These are phyloP conservation scores for Alcedo quadribrachys DNA, from an alignment of 2,797 vertebrate genomes.

Conservation along the genomic window DNA sequence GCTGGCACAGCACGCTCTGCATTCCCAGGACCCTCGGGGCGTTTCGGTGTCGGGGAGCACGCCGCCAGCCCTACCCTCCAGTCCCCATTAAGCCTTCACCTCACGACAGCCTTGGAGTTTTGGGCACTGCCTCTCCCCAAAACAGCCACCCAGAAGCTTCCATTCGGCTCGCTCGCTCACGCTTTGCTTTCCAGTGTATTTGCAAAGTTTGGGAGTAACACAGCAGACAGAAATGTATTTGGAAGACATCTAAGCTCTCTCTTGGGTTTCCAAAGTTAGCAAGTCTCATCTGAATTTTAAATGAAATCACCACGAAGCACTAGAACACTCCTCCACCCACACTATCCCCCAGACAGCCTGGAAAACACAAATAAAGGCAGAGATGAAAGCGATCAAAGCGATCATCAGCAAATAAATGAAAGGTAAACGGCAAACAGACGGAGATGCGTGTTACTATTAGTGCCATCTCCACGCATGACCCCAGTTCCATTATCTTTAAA, in stretches of 20 bases:
- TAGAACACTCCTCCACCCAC: constrained; percentile 29
- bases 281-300: constrained; percentile 38
- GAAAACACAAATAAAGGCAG: not conserved
- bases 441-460: not conserved
- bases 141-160: not conserved
- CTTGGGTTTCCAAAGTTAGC: not conserved
- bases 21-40: not conserved
- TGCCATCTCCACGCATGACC: not conserved
- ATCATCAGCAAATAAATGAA: constrained; percentile 2
- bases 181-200: not conserved
- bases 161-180: not conserved
- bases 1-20: not conserved
- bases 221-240: not conserved
- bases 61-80: not conserved
- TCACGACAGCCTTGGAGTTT: not conserved
- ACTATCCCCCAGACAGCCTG: not conserved
- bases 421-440: not conserved
- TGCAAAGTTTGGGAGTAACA: not conserved
- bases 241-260: not conserved
- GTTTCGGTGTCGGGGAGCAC: not conserved
- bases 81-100: not conserved
- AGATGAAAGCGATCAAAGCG: not conserved
- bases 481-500: not conserved
- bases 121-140: not conserved
- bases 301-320: constrained; percentile 2